Base-by-base conservation (phyloP, 2,888 invertebrate species). In the Abscondita cerata region DNA sequence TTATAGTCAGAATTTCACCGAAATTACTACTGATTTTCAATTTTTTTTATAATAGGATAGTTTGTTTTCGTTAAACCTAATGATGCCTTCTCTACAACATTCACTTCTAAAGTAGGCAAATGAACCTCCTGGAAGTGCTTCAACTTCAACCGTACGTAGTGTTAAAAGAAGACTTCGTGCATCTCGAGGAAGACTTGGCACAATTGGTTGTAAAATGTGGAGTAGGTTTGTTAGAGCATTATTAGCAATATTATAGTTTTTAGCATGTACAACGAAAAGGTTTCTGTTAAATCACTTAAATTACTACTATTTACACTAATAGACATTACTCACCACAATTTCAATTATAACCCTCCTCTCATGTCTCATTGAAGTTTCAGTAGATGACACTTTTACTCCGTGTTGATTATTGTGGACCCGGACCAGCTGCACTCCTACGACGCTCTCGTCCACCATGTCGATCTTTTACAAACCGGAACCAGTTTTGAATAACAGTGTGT, bases 281-380 rank as follows among this genome's bases (percentile, higher is more conserved):
- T 44, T 44, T 44, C 19, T 44, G 19, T n/a, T 44, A 19, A 44
- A 44, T n/a, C n/a, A 44, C n/a, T 18, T 44, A 44, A 18, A 4
- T 6, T 19, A 44, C 19, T n/a, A 44, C 19, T 44, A 12, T 36
- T 2, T 11, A 36, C 4, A 36, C 36, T 36, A 25, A n/a, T n/a
- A n/a, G n/a, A n/a, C n/a, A n/a, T n/a, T n/a, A n/a, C n/a, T n/a
- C n/a, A n/a, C n/a, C n/a, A n/a, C n/a, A n/a, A n/a, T n/a, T n/a
- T n/a, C n/a, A n/a, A n/a, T n/a, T n/a, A n/a, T n/a, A n/a, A n/a
- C n/a, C n/a, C n/a, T n/a, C n/a, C n/a, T n/a, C n/a, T n/a, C n/a
- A n/a, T n/a, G n/a, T n/a, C n/a, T n/a, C n/a, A n/a, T n/a, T n/a
- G n/a, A n/a, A n/a, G n/a, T n/a, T n/a, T n/a, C n/a, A n/a, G n/a